Evolutionary conservation across 2,888 invertebrate genomes (phyloP).

Genomic region (Xanthorhoe spadicearia): DNA sequence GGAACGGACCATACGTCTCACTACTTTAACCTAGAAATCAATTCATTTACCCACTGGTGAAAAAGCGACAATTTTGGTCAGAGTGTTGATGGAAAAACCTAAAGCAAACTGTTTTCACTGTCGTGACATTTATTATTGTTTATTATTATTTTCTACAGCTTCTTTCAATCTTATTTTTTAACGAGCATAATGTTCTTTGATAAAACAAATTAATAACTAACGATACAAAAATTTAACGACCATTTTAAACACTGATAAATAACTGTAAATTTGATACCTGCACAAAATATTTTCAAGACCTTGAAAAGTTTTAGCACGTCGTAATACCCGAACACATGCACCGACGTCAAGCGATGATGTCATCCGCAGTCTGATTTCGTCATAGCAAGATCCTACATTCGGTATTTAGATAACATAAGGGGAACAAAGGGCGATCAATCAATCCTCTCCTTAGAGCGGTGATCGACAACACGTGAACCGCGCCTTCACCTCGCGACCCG

Average conservation of each 20-base stretch:
- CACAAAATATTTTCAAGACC: not conserved
- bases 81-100: too few species aligned
- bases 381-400: conserved; percentile 37
- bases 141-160: too few species aligned
- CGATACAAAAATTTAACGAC: not conserved
- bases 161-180: too few species aligned
- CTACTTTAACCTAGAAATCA: conserved; percentile 1
- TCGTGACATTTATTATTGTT: too few species aligned
- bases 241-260: not conserved
- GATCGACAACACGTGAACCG: conserved; percentile 67
- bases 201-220: too few species aligned
- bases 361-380: conserved; percentile 28
- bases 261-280: not conserved
- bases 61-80: too few species aligned
- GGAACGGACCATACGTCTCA: conserved; percentile 36
- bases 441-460: conserved; percentile 65
- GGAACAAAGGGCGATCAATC: conserved; percentile 78
- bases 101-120: too few species aligned
- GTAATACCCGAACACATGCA: not conserved
- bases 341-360: conserved; percentile 29
- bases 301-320: not conserved
- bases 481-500: conserved; percentile 74
- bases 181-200: too few species aligned
- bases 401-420: conserved; percentile 42
- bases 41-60: not conserved